phyloP scores from a whole-genome alignment of 2,888 invertebrate genomes.

The Glyphotaelius pellucidus region DNA sequence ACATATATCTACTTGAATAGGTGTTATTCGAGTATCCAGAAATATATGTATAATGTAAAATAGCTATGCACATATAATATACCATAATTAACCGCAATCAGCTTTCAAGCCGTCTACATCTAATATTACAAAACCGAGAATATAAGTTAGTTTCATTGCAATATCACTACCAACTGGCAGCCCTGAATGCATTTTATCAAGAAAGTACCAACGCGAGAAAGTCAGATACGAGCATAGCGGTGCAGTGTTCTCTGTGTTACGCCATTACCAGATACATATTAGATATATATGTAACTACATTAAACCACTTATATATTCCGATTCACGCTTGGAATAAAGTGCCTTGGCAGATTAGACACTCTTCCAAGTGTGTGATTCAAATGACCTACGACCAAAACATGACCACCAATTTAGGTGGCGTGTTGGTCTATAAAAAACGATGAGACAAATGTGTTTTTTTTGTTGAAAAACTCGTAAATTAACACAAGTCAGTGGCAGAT shows the following conservation, averaged over 20 bases:
- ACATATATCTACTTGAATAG: too few relatives aligned
- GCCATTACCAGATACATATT: not conserved
- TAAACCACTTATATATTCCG: not conserved
- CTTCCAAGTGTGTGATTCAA: not conserved
- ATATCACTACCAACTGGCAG: not conserved
- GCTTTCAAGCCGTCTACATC: not conserved
- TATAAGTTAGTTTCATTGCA: not conserved
- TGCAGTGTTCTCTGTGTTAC: not conserved
- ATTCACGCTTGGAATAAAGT: not conserved
- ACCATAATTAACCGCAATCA: too few relatives aligned
- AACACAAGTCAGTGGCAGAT: not conserved
- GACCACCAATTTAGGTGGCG: not conserved
- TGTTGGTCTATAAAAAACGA: not conserved
- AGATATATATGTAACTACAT: not conserved
- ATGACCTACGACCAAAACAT: not conserved
- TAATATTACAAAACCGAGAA: not conserved
- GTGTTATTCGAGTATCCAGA: too few relatives aligned
- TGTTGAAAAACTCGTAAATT: not conserved
- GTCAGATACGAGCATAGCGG: not conserved
- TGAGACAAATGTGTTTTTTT: not conserved
- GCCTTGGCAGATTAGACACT: not conserved
- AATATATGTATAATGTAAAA: too few relatives aligned
- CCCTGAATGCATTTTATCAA: not conserved
- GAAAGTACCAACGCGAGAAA: not conserved
- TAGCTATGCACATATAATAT: too few relatives aligned